These are phyloP conservation scores for Saxidomus purpurata DNA, from an alignment of 1,140 invertebrate genomes.

Conservation along the genomic window DNA sequence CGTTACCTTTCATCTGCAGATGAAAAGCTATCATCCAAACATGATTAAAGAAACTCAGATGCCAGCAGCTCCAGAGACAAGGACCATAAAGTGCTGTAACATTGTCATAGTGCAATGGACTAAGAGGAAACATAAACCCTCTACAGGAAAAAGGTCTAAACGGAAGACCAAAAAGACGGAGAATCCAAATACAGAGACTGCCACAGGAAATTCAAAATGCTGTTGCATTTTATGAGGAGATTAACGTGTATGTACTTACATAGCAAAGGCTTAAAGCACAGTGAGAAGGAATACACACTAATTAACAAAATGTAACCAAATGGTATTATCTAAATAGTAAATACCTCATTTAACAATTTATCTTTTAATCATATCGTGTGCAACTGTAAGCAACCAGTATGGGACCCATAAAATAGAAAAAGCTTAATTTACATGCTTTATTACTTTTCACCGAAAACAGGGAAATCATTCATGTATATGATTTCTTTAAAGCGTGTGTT, in stretches of 20 bases:
- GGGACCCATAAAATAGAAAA: too few relatives aligned
- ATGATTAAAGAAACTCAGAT: background rate
- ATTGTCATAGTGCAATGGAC: background rate
- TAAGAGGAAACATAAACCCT: background rate
- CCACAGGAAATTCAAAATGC: background rate
- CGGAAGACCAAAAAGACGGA: background rate
- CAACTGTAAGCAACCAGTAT: too few relatives aligned
- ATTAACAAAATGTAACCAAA: too few relatives aligned
- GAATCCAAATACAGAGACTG: background rate
- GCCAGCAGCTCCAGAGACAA: background rate
- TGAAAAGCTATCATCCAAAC: background rate
- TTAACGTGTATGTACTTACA: too few relatives aligned
- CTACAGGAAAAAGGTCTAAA: background rate
- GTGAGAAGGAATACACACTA: too few relatives aligned
- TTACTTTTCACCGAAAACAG: too few relatives aligned
- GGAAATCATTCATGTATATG: too few relatives aligned
- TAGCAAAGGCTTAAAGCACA: too few relatives aligned
- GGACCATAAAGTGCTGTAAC: background rate
- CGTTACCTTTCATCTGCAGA: background rate
- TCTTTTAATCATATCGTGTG: too few relatives aligned
- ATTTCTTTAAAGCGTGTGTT: background rate
- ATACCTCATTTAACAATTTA: too few relatives aligned
- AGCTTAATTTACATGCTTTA: too few relatives aligned
- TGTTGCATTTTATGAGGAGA: background rate
- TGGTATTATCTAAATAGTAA: too few relatives aligned